Conservation (phyloP, 2,113 vertebrate genomes). For the Stercorarius parasiticus region DNA sequence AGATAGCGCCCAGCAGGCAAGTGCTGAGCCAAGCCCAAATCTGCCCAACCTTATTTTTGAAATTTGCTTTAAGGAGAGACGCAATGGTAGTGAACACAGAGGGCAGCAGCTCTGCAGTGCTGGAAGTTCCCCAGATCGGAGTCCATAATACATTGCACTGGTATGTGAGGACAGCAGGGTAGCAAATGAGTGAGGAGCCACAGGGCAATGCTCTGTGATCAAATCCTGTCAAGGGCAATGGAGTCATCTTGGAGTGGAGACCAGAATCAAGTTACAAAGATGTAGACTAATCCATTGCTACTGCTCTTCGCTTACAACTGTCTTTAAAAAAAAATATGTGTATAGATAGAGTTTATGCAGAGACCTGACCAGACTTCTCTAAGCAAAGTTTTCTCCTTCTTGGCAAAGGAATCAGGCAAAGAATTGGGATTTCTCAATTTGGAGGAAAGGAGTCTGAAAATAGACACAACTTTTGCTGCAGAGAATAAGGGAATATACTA, state of each 20-base stretch:
- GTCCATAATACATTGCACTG: too few species aligned
- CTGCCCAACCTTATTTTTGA: background rate
- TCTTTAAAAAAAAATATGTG: background rate
- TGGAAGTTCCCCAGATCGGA: background rate
- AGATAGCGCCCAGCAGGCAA: background rate
- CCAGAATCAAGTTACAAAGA: background rate
- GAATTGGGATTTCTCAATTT: background rate
- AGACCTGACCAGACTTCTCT: background rate
- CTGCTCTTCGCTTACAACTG: background rate
- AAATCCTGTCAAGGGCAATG: background rate
- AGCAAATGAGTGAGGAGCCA: background rate
- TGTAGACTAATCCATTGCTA: background rate
- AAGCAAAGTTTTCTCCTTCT: background rate
- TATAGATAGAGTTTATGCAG: background rate
- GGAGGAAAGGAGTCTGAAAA: background rate
- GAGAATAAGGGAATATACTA: background rate
- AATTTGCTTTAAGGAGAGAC: background rate
- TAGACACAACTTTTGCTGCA: background rate
- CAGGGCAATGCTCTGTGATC: background rate
- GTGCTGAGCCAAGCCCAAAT: background rate
- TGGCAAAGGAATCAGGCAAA: background rate
- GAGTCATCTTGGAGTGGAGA: background rate
- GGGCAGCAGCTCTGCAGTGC: background rate
- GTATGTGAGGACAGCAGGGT: background rate
- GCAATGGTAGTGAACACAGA: rapidly evolving